Evolutionary conservation across 1,140 invertebrate species (phyloP).

Genomic region (Hermetia illucens): DNA sequence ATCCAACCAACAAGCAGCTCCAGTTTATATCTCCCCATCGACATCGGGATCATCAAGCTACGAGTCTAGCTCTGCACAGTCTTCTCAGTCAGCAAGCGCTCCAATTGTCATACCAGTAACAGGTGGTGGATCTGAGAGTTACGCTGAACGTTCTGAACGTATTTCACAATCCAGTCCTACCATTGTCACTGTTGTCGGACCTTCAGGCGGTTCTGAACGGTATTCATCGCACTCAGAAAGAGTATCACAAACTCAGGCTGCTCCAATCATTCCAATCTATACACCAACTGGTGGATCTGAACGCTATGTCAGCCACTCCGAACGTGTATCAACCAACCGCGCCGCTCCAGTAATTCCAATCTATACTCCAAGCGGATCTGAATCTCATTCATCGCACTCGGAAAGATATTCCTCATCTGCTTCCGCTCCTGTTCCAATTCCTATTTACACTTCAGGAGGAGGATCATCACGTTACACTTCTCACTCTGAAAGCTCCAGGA

Average conservation of each 20-base stretch:
- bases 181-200: conserved; percentile 7
- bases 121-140: background rate
- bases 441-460: background rate
- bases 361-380: background rate
- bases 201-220: conserved; percentile 6
- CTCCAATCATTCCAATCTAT: too few species aligned
- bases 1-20: too few species aligned
- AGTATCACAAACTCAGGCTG: background rate
- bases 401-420: too few species aligned
- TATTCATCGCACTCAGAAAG: conserved; percentile 7
- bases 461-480: conserved; percentile 1
- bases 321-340: too few species aligned
- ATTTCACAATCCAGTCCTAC: too few species aligned
- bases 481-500: background rate
- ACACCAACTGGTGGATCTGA: conserved; percentile 15
- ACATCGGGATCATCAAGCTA: too few species aligned
- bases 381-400: background rate
- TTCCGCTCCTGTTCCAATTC: too few species aligned
- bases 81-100: too few species aligned
- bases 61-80: background rate
- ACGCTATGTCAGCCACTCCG: conserved; percentile 19
- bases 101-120: background rate
- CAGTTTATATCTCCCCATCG: too few species aligned
- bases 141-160: conserved; percentile 1
- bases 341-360: conserved; percentile 2